phyloP scores from a whole-genome alignment of 2,113 vertebrate species.

The Stomatorhinus ivindoensis region DNA sequence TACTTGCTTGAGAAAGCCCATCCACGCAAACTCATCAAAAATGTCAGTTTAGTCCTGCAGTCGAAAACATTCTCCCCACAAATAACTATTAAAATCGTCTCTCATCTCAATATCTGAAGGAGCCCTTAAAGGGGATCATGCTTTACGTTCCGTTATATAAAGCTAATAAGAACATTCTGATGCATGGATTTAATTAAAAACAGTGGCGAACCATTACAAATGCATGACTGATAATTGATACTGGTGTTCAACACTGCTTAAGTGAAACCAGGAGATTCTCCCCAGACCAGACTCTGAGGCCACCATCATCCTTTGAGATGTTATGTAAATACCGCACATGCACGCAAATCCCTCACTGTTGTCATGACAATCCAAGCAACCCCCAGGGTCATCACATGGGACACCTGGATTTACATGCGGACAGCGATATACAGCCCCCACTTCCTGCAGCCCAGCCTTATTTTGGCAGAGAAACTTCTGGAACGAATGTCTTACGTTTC shows the following conservation, averaged over 20 bases:
- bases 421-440: not conserved
- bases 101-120: constrained; percentile 28
- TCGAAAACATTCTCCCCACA: constrained; percentile 33
- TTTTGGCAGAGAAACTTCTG: not conserved
- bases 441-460: not conserved
- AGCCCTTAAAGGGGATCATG: constrained; percentile 44
- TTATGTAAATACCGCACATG: not conserved
- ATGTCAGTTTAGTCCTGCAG: constrained; percentile 24
- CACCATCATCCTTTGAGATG: not conserved
- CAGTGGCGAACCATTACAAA: constrained; percentile 67
- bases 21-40: constrained; percentile 24
- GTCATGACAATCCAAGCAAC: not conserved
- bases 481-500: not conserved
- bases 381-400: not conserved
- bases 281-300: not conserved
- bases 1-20: not conserved
- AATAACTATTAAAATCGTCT: constrained; percentile 31
- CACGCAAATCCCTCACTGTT: not conserved
- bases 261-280: constrained; percentile 20
- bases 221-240: constrained; percentile 70
- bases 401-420: not conserved
- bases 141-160: constrained; percentile 39
- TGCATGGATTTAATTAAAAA: constrained; percentile 79
- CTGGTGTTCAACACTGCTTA: constrained; percentile 47
- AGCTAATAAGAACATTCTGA: constrained; percentile 49